Evolutionary conservation across 2,113 vertebrate genomes (phyloP), one percentile per base, ranked within the genome.

Genomic region (Dipodomys merriami): DNA sequence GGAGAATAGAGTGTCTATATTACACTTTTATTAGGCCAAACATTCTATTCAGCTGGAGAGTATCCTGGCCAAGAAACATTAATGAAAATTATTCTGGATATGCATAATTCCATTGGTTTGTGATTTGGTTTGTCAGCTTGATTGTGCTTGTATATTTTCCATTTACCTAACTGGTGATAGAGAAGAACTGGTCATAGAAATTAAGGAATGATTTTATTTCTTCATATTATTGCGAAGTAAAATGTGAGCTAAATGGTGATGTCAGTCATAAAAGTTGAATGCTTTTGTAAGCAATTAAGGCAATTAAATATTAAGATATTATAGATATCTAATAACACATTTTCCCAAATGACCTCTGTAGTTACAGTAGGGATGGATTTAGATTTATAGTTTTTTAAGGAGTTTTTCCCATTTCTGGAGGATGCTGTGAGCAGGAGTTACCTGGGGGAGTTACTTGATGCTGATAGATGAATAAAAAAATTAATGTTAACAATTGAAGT

Each of bases 281-380:
- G 29, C 25, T 60, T 76, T 35, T 91, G 60, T 92, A n/a, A 94
- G 57, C 33, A 92, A 74, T 94, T 95, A 91, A 57, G 16, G 46
- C 86, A 92, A 88, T 86, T 83, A 94, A 86, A 27, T 81, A 80
- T 95, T 96, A 69, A 82, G n/a, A n/a, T 96, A 23, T 95, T 87
- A 74, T 62, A 76, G 84, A 88, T 39, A 82, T 62, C 15, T 69
- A 77, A 64, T 77, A 84, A 44, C 19, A 53, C 9, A 49, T 82
- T 29, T 79, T 95, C n/a, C 1, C 4, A 92, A 81, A 83, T 96
- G 90, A 92, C 27, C 27, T 74, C 20, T 74, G 0, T 72, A 85
- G 81, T 49, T 49, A 62, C 90, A 67, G 29, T 76, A 86, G 11
- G 20, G 30, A 91, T 73, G 46, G 15, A 7, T 88, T 84, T 88